These are phyloP conservation scores for Phyllotreta cruciferae DNA, from an alignment of 2,888 invertebrate species.

Conservation along the genomic window DNA sequence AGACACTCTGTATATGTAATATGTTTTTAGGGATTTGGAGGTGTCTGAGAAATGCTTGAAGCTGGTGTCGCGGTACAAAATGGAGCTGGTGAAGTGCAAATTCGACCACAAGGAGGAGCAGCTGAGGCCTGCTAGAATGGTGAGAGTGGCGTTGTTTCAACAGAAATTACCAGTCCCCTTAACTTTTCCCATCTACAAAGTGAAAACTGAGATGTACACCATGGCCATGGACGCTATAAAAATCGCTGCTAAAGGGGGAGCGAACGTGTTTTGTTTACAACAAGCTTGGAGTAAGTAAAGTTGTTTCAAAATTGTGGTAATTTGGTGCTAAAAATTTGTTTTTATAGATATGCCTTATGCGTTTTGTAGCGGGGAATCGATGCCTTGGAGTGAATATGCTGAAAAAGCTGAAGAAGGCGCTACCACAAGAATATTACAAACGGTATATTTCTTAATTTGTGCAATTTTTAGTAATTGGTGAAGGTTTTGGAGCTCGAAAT, in stretches of 20 bases:
- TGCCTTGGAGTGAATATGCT: conserved; percentile 94
- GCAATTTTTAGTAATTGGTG: too few relatives aligned
- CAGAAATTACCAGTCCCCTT: conserved; percentile 67
- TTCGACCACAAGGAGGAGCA: conserved; percentile 76
- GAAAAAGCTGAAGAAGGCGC: conserved; percentile 87
- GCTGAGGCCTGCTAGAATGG: conserved; percentile 71
- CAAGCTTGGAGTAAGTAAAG: conserved; percentile 90
- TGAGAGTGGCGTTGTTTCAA: conserved; percentile 87
- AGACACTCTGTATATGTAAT: too few relatives aligned
- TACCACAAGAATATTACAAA: conserved; percentile 78
- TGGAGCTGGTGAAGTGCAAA: conserved; percentile 79
- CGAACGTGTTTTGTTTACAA: conserved; percentile 92
- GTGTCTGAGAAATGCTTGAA: conserved; percentile 63
- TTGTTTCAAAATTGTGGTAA: too few relatives aligned
- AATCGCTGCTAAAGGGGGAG: conserved; percentile 78
- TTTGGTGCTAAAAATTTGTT: conserved; percentile 2
- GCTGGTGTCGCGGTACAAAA: conserved; percentile 64
- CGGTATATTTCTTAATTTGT: too few relatives aligned
- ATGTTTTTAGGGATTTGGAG: conserved; percentile 44
- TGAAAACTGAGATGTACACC: conserved; percentile 79
- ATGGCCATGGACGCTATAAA: conserved; percentile 77
- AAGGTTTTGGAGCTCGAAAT: too few relatives aligned
- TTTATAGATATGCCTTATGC: conserved; percentile 93
- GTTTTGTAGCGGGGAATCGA: conserved; percentile 92
- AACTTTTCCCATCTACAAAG: conserved; percentile 74